A percentile compares a stretch with the other conserved stretches of the same genome.
These are phyloP conservation scores for Callipepla californica DNA, from an alignment of 2,113 vertebrate genomes.

Conservation along the genomic window DNA sequence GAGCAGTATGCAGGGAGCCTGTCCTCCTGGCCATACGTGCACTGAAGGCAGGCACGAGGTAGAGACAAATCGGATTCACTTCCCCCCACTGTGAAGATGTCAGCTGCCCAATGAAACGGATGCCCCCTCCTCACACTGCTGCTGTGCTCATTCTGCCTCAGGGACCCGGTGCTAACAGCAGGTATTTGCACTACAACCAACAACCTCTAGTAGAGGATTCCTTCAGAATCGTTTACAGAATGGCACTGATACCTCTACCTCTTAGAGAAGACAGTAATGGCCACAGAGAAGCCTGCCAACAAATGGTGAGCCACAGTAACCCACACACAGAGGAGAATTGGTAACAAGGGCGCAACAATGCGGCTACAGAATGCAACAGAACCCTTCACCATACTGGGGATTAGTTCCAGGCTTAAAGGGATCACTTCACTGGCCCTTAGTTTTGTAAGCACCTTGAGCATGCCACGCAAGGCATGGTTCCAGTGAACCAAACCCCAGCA, in stretches of 20 bases:
- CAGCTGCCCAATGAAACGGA: constrained; percentile 40
- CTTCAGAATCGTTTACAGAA: constrained; percentile 29
- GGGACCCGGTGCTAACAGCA: constrained; percentile 1
- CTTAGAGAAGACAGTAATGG: constrained; percentile 1
- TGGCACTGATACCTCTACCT: background rate
- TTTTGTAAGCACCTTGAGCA: background rate
- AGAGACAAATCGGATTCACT: background rate
- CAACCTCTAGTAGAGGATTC: background rate
- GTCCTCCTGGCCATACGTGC: background rate
- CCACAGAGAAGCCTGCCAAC: background rate
- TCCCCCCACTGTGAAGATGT: constrained; percentile 16
- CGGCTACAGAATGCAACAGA: background rate
- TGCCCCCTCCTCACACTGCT: constrained; percentile 1
- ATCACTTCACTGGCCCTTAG: background rate
- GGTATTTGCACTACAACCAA: constrained; percentile 46
- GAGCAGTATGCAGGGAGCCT: background rate
- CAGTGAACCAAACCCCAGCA: background rate
- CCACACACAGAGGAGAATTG: background rate
- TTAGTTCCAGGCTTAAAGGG: background rate
- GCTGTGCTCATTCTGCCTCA: constrained; percentile 1
- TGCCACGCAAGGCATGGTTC: background rate
- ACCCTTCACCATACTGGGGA: background rate
- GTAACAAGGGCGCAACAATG: background rate
- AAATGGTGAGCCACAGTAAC: background rate
- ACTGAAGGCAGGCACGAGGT: background rate